Conservation (phyloP, 2,113 vertebrate species). For the Aspiorhynchus laticeps region DNA sequence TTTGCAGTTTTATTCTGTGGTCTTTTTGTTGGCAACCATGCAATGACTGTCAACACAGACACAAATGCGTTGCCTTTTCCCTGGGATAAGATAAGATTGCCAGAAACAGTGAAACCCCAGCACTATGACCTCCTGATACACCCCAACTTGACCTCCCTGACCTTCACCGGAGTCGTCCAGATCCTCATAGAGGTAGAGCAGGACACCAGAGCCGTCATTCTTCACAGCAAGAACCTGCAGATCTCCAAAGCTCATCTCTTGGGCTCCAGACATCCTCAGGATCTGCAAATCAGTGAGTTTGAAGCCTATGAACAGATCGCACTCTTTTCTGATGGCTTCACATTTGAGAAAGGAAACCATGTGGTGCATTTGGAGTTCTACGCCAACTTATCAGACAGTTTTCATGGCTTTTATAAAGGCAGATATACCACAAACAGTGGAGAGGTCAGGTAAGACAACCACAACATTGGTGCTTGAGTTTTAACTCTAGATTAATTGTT, state of each 20-base stretch:
- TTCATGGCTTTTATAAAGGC: conserved; percentile 89
- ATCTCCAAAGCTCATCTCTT: conserved; percentile 71
- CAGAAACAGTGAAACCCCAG: conserved; percentile 73
- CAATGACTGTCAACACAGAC: background rate
- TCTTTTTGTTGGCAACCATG: conserved; percentile 4
- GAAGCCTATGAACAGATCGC: conserved; percentile 80
- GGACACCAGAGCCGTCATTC: conserved; percentile 74
- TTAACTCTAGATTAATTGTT: background rate
- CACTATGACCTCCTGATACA: conserved; percentile 85
- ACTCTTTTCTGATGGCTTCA: conserved; percentile 67
- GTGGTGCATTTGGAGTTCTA: conserved; percentile 77
- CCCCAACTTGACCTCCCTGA: conserved; percentile 83
- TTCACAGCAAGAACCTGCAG: conserved; percentile 82
- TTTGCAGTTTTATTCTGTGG: background rate
- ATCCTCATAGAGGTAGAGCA: conserved; percentile 74
- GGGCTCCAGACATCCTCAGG: conserved; percentile 44
- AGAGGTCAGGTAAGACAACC: conserved; percentile 78
- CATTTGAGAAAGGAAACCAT: conserved; percentile 72
- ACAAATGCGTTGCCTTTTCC: conserved; percentile 69
- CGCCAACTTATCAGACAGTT: conserved; percentile 83
- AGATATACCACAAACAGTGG: conserved; percentile 82
- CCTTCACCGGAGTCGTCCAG: conserved; percentile 75
- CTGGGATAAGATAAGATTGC: conserved; percentile 83
- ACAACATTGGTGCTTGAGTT: background rate
- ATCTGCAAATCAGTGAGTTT: conserved; percentile 72